A percentile compares a stretch with the other conserved stretches of the same genome.
These are phyloP conservation scores for Pomatorhinus ruficollis DNA, from an alignment of 2,113 vertebrate genomes.

Conservation along the genomic window DNA sequence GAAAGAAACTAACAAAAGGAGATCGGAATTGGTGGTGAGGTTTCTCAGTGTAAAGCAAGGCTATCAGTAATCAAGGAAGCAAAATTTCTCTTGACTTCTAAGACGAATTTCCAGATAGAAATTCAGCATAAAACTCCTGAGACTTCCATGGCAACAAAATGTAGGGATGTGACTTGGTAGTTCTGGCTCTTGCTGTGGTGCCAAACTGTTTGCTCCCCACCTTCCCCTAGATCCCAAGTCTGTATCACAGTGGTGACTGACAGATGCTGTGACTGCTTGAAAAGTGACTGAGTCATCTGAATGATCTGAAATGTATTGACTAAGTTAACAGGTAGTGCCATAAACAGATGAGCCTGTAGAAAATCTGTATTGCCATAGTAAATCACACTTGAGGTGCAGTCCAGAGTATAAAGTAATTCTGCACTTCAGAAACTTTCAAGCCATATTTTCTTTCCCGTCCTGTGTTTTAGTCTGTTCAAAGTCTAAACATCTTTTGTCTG, in stretches of 20 bases:
- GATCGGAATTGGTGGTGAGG: neutral
- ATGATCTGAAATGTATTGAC: neutral
- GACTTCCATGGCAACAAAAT: neutral
- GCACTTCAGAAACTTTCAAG: neutral
- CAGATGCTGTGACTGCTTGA: neutral
- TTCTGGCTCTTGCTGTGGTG: neutral
- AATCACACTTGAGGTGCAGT: neutral
- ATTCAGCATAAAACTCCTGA: neutral
- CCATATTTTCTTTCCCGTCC: neutral
- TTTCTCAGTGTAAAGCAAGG: neutral
- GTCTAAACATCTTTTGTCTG: neutral
- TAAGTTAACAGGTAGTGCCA: neutral
- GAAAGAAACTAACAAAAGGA: neutral
- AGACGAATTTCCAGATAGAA: neutral
- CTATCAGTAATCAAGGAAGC: neutral
- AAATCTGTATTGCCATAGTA: neutral
- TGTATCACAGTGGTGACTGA: neutral
- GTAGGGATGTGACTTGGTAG: neutral
- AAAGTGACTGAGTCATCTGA: neutral
- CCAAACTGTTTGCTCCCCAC: neutral
- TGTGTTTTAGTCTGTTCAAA: neutral
- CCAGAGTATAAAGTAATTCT: neutral
- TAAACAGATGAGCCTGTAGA: neutral
- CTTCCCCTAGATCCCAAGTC: neutral
- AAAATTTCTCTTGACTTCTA: neutral